Evolutionary conservation across 2,888 invertebrate species (phyloP).

Genomic region (Cantharis rustica): DNA sequence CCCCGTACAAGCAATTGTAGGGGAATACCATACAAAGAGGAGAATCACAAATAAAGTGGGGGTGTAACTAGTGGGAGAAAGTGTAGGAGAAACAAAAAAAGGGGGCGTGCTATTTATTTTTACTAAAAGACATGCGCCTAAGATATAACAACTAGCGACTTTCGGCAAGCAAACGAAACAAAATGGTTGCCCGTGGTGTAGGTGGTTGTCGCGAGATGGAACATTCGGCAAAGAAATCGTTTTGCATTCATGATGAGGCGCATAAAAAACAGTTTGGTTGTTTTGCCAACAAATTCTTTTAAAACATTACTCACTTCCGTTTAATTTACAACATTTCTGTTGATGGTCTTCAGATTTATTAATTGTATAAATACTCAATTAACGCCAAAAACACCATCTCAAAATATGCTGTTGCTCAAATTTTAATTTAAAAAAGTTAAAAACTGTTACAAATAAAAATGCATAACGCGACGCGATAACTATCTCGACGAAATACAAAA

Average conservation of each 20-base stretch:
- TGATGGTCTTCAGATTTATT: not conserved
- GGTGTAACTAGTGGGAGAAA: constrained; percentile 37
- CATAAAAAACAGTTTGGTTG: not conserved
- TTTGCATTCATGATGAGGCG: constrained; percentile 23
- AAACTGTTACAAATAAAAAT: not conserved
- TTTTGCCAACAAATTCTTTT: not conserved
- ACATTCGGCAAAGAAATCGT: constrained; percentile 34
- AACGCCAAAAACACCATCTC: not conserved
- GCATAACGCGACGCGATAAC: not conserved
- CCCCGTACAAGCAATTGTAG: constrained; percentile 38
- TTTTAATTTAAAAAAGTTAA: not conserved
- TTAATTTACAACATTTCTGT: not conserved
- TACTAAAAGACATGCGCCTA: constrained; percentile 61
- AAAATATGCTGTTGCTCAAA: not conserved
- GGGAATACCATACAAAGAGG: constrained; percentile 32
- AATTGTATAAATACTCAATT: not conserved
- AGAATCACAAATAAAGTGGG: constrained; percentile 34
- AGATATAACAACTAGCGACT: constrained; percentile 51
- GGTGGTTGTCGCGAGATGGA: constrained; percentile 55
- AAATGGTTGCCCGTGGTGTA: constrained; percentile 61
- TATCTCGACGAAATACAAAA: constrained; percentile 13
- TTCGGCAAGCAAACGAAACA: constrained; percentile 61
- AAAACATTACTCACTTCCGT: not conserved
- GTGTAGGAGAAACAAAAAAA: constrained; percentile 41
- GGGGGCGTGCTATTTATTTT: constrained; percentile 49